Base-by-base conservation (phyloP, 2,797 vertebrate genomes). In the Molossus alvarezi region DNA sequence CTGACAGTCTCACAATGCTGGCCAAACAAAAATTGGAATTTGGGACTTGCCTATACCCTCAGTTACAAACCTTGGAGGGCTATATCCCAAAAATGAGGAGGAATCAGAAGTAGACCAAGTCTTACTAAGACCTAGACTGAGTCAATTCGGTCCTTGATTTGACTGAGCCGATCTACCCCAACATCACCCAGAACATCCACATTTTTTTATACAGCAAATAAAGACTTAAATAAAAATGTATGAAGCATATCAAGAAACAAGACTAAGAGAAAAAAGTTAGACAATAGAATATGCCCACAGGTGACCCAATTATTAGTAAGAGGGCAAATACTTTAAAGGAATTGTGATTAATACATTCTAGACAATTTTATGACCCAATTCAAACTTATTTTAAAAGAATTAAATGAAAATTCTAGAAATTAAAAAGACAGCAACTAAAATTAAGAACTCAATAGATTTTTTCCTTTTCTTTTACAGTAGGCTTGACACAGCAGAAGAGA, bases 391-490 rank as follows among this genome's bases (percentile, higher is more conserved):
- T 33, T 5, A 81, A 80, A 80, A 57, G 4, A 80, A 58, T 15
- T 71, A 71, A 89, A 41, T 76, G 79, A 15, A n/a, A 82, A 62
- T 55, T 69, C 88, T 82, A 87, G 27, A 87, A 87, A 71, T 64
- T 60, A 87, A 87, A 93, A 82, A 71, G 29, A 29, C 41, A 45
- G 41, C 41, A 45, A 45, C 41, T 45, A 45, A 45, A 45, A 45
- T 45, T 45, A 45, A 45, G 41, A 45, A 45, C 41, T 45, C 41
- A 45, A 45, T 45, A 45, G 41, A 45, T 45, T 45, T 45, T 45
- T 45, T 45, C 41, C 4, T 45, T 45, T 45, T 45, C 41, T 45
- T 45, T 45, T 45, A 45, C 41, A 45, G 41, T 45, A 45, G 41
- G 41, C 41, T 45, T 45, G 41, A 45, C 41, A 4, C 41, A 45